phyloP scores from a whole-genome alignment of 2,113 vertebrate genomes.

The Verasper variegatus region DNA sequence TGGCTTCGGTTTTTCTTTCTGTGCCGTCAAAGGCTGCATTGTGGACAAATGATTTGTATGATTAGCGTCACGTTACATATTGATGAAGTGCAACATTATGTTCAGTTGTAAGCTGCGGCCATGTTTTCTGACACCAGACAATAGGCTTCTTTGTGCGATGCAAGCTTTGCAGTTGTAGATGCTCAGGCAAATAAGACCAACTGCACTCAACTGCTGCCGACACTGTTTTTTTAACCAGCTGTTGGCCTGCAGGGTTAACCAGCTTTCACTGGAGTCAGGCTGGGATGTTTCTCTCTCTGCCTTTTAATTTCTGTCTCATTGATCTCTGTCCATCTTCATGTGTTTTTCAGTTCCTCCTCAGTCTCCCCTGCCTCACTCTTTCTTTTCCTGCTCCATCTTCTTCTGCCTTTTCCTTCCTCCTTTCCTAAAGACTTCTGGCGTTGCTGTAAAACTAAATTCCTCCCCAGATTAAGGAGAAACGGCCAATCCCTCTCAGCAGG shows the following conservation, averaged over 20 bases:
- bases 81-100: conserved; percentile 40
- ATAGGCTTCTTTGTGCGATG: conserved; percentile 62
- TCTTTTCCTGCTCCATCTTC: conserved; percentile 7
- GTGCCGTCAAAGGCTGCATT: conserved; percentile 6
- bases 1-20: background rate
- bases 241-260: conserved; percentile 47
- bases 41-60: conserved; percentile 19
- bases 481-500: conserved; percentile 61
- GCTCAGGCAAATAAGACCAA: conserved; percentile 70
- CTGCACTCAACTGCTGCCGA: conserved; percentile 41
- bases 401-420: background rate
- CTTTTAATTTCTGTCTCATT: background rate
- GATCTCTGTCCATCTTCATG: conserved; percentile 5
- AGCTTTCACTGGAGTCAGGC: conserved; percentile 47
- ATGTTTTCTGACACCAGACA: conserved; percentile 50
- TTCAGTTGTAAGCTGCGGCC: conserved; percentile 14
- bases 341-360: conserved; percentile 1
- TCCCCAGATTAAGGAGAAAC: conserved; percentile 75
- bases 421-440: conserved; percentile 30
- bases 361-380: background rate
- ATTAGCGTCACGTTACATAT: conserved; percentile 25
- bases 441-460: conserved; percentile 58
- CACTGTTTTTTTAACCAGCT: conserved; percentile 51
- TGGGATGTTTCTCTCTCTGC: conserved; percentile 8
- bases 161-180: conserved; percentile 38